Percentiles rank a stretch among this genome's conserved stretches.
Evolutionary conservation across 1,140 invertebrate genomes (phyloP).

Genomic region (Berghia stephanieae): DNA sequence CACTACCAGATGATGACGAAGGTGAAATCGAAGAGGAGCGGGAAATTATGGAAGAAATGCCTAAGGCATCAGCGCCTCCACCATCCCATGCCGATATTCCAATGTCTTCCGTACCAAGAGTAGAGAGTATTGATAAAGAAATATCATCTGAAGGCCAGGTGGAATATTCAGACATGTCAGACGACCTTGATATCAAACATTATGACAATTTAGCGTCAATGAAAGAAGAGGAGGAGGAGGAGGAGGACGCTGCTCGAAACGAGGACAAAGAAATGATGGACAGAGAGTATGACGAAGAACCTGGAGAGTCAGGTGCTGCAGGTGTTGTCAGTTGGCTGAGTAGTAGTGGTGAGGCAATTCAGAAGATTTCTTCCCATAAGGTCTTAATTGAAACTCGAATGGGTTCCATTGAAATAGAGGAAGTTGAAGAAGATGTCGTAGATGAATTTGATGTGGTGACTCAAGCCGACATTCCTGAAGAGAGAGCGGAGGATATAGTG

Average conservation of each 20-base stretch:
- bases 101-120: too few relatives aligned
- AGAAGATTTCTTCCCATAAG: conserved; percentile 48
- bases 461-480: too few relatives aligned
- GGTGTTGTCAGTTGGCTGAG: neutral
- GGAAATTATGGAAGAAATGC: neutral
- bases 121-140: neutral
- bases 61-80: too few relatives aligned
- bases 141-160: conserved; percentile 9
- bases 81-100: too few relatives aligned
- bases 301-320: conserved; percentile 27
- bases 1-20: conserved; percentile 19
- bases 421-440: conserved; percentile 34
- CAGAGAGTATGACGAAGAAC: neutral
- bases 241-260: neutral
- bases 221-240: conserved; percentile 14
- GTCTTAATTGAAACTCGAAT: conserved; percentile 39
- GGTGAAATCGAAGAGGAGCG: conserved; percentile 13
- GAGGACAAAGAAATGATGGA: neutral
- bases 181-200: neutral
- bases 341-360: conserved; percentile 59
- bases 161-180: neutral
- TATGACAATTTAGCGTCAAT: too few relatives aligned
- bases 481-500: neutral
- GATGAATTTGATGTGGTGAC: conserved; percentile 24
- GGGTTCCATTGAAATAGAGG: conserved; percentile 41